These are phyloP conservation scores for Sorex fumeus DNA, from an alignment of 2,113 vertebrate genomes.

Conservation along the genomic window DNA sequence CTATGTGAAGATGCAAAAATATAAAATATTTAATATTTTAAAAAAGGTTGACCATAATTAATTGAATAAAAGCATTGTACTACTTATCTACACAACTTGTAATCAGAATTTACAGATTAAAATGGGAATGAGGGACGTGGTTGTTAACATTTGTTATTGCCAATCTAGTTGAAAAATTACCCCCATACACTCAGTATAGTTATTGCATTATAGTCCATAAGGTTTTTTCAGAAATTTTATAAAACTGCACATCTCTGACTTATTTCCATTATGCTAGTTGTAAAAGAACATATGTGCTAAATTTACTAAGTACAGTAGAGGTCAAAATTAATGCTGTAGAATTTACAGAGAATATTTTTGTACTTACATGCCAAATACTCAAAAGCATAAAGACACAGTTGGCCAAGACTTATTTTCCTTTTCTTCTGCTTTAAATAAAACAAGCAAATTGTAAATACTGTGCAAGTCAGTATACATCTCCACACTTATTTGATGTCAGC, in stretches of 20 bases:
- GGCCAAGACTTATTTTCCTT: constrained; percentile 37
- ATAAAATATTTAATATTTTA: constrained; percentile 40
- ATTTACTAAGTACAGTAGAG: constrained; percentile 1
- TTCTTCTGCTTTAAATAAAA: constrained; percentile 43
- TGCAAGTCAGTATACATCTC: neutral
- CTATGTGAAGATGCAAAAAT: constrained; percentile 44
- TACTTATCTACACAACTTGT: constrained; percentile 5
- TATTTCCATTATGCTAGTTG: neutral
- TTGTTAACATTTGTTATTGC: constrained; percentile 35
- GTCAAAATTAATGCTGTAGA: neutral
- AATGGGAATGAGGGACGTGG: neutral
- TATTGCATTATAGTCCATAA: neutral
- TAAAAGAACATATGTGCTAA: constrained; percentile 11
- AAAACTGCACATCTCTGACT: neutral
- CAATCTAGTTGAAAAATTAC: constrained; percentile 56
- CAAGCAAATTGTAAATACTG: neutral
- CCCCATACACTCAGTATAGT: neutral
- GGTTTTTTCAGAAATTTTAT: constrained; percentile 36
- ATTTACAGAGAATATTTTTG: constrained; percentile 2
- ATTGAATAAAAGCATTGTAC: neutral
- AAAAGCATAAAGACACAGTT: constrained; percentile 36
- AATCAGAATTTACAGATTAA: constrained; percentile 47
- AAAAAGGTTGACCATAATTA: constrained; percentile 36
- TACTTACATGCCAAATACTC: constrained; percentile 24
- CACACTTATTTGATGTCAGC: neutral